A percentile compares a stretch with the other conserved stretches of the same genome.
These are phyloP conservation scores for Desoria tigrina DNA, from an alignment of 2,888 invertebrate species.

Conservation along the genomic window DNA sequence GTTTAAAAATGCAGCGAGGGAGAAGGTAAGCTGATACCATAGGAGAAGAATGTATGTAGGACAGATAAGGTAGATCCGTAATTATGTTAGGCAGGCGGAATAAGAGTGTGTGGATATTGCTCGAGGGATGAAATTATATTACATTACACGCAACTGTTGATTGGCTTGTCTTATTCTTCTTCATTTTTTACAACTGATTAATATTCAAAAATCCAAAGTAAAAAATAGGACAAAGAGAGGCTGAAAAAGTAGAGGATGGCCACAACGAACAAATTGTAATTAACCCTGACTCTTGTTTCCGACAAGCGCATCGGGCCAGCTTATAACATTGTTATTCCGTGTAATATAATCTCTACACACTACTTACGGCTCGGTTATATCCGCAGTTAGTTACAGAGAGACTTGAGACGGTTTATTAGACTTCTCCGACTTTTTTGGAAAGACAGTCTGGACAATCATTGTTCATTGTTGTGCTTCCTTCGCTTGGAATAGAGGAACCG, in stretches of 20 bases:
- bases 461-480: neutral
- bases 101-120: neutral
- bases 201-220: slow-evolving; percentile 10
- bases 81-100: neutral
- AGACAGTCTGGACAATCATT: slow-evolving; percentile 7
- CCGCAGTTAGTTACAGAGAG: too few species aligned
- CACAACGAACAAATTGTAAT: slow-evolving; percentile 44
- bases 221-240: slow-evolving; percentile 2
- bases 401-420: too few species aligned
- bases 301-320: neutral
- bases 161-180: slow-evolving; percentile 4
- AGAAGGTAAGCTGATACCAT: too few species aligned
- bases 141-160: slow-evolving; percentile 8
- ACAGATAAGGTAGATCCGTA: too few species aligned
- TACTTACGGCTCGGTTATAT: too few species aligned
- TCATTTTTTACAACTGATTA: neutral
- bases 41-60: too few species aligned
- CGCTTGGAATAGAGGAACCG: too few species aligned
- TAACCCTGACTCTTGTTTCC: slow-evolving; percentile 39
- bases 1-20: too few species aligned
- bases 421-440: too few species aligned
- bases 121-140: slow-evolving; percentile 6
- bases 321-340: too few species aligned
- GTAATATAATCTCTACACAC: too few species aligned
- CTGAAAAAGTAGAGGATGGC: neutral